phyloP scores from a whole-genome alignment of 2,888 invertebrate species.

The Antheraea assamensis region DNA sequence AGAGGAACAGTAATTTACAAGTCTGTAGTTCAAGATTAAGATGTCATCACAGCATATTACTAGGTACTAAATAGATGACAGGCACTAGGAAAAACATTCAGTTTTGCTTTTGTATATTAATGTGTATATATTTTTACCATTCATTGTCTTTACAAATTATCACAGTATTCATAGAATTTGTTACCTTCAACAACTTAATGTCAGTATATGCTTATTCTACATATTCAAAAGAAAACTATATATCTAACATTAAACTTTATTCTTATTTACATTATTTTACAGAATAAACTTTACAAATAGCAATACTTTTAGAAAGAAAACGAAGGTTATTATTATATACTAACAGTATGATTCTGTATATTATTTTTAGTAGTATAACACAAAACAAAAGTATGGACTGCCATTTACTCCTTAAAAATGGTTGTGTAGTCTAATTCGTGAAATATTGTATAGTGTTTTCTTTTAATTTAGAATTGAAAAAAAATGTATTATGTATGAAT shows the following conservation, averaged over 20 bases:
- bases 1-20: not conserved
- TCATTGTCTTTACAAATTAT: not conserved
- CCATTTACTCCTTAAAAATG: too few species aligned
- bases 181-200: not conserved
- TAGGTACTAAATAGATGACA: not conserved
- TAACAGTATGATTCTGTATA: too few species aligned
- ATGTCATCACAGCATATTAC: not conserved
- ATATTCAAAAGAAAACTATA: not conserved
- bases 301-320: not conserved
- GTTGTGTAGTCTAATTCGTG: too few species aligned
- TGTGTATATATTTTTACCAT: not conserved
- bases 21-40: slow-evolving; percentile 1
- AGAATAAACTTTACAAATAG: not conserved
- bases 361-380: too few species aligned
- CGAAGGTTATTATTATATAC: too few species aligned
- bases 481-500: too few species aligned
- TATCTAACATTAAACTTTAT: not conserved
- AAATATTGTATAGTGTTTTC: too few species aligned
- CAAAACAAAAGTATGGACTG: too few species aligned
- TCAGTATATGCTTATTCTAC: not conserved
- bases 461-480: too few species aligned
- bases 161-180: not conserved
- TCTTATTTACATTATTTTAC: not conserved
- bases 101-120: not conserved
- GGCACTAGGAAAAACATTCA: not conserved